phyloP scores from a whole-genome alignment of 53 echinoderm and acorn worm species.

The Henricia sp. region DNA sequence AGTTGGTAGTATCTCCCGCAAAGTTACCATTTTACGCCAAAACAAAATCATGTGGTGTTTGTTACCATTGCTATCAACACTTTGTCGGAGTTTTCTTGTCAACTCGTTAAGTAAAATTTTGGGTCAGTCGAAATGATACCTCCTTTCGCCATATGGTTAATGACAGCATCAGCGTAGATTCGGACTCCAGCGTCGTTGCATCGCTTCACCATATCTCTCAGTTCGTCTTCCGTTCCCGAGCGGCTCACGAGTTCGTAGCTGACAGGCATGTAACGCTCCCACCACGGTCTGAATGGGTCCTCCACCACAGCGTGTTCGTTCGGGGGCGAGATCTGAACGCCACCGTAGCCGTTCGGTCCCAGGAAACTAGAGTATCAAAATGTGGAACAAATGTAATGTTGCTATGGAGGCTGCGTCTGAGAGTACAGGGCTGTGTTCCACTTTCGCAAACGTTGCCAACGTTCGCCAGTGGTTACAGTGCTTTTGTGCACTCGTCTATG shows the following conservation, averaged over 20 bases:
- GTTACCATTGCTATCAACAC: too few relatives aligned
- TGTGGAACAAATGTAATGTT: too few relatives aligned
- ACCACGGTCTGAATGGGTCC: conserved; percentile 74
- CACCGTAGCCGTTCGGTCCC: conserved; percentile 80
- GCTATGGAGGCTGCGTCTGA: too few relatives aligned
- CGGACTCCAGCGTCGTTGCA: conserved; percentile 77
- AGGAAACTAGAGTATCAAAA: too few relatives aligned
- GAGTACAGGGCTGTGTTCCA: too few relatives aligned
- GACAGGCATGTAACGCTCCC: conserved; percentile 80
- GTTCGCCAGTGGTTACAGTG: too few relatives aligned
- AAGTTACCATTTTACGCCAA: background rate
- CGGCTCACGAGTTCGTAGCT: conserved; percentile 79
- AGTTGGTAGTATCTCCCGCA: too few relatives aligned
- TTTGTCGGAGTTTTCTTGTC: too few relatives aligned
- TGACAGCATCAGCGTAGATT: conserved; percentile 85
- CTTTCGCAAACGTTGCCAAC: too few relatives aligned
- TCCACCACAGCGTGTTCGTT: conserved; percentile 61
- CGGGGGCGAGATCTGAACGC: conserved; percentile 92
- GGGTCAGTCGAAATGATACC: background rate
- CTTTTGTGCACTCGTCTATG: too few relatives aligned
- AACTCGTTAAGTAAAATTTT: background rate
- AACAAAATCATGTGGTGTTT: background rate
- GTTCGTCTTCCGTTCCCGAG: conserved; percentile 73
- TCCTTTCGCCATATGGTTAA: conserved; percentile 84
- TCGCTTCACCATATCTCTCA: conserved; percentile 76